Evolutionary conservation across 2,113 vertebrate species (phyloP).

Genomic region (Caretta caretta): DNA sequence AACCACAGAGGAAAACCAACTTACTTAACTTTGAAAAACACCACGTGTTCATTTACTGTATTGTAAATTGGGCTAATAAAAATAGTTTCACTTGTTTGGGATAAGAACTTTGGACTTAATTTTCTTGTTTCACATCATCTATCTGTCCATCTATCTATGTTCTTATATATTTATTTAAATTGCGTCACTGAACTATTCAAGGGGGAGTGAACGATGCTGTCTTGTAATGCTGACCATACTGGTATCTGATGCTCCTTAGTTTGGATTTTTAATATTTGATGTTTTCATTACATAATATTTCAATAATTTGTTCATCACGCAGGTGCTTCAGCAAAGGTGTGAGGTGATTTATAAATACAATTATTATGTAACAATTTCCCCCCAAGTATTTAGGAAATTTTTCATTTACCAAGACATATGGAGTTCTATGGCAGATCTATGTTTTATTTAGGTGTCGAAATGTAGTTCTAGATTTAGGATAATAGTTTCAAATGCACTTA

Average conservation of each 20-base stretch:
- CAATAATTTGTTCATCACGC: background rate
- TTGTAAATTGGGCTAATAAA: background rate
- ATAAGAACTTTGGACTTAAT: background rate
- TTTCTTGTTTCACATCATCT: background rate
- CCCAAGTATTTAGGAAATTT: background rate
- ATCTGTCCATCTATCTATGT: background rate
- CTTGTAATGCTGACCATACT: background rate
- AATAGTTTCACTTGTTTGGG: background rate
- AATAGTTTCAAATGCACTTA: background rate
- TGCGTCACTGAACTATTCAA: background rate
- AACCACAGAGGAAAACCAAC: constrained; percentile 9
- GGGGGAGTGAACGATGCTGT: background rate
- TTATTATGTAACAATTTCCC: constrained; percentile 1
- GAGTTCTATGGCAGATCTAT: background rate
- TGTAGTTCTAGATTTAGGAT: background rate
- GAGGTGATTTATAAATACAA: background rate
- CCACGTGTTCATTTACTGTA: background rate
- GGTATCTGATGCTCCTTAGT: background rate
- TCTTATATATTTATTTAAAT: background rate
- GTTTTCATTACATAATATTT: background rate
- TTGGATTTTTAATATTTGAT: background rate
- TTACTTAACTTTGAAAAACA: rapidly evolving
- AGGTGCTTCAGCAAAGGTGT: background rate
- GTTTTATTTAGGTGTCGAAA: background rate
- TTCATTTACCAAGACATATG: background rate